Evolutionary conservation across 2,797 vertebrate species (phyloP), one percentile per base, ranked within the genome.

Genomic region (Odontamblyopus lacepedii): DNA sequence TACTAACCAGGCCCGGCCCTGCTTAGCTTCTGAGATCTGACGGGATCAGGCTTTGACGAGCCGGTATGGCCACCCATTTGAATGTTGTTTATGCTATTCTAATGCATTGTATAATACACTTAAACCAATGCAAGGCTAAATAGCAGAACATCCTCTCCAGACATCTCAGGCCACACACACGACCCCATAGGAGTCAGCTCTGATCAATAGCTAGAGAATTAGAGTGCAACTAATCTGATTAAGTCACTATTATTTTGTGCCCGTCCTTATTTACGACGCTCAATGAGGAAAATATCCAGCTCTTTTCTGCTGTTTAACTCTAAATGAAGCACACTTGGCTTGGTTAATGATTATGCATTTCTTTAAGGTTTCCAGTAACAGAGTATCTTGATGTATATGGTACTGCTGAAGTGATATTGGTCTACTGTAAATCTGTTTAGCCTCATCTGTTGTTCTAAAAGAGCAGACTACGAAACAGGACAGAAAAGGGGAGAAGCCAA

Each of bases 161-260:
- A 64, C 63, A 53, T 62, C 70, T 64, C 74, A 75, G 66, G 71
- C 74, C 78, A 79, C 71, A 73, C 75, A 77, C 74, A 79, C 69
- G 73, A 89, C 94, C 95, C 94, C 95, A 96, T 97, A 97, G 95
- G 93, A 95, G 95, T 95, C 93, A 87, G 91, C 50, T 73, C 80
- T 83, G 92, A 97, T 98, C 97, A 93, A 98, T 98, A 96, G 70
- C 90, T 94, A 96, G 94, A 96, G 95, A 97, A 96, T 97, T 96
- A 97, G 95, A 96, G 95, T 96, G 95, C 93, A 92, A 87, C 95
- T 97, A 96, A 98, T 97, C 95, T 96, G 95, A 97, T 97, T 97
- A 97, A 96, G 96, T 97, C 95, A 95, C 94, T 94, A 96, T 97
- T 96, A 97, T 96, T 96, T 96, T 94, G 95, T 95, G 90, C 91